Evolutionary conservation across 1,140 invertebrate species (phyloP).

Genomic region (Eubasilissa regina): DNA sequence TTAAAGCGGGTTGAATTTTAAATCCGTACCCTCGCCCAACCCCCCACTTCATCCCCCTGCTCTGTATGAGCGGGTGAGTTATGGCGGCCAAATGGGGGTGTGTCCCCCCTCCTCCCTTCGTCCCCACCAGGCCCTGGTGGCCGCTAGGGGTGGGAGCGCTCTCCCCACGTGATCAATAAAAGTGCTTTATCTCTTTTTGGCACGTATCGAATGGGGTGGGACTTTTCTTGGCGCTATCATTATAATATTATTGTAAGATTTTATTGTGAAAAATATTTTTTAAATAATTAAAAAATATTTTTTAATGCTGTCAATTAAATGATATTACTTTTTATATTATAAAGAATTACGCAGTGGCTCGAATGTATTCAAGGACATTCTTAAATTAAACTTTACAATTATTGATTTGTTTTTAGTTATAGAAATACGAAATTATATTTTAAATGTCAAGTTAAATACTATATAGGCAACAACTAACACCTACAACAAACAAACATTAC

Average conservation of each 20-base stretch:
- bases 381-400: too few species aligned
- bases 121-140: constrained; percentile 65
- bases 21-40: constrained; percentile 67
- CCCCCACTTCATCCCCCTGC: constrained; percentile 63
- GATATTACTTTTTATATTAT: too few species aligned
- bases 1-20: constrained; percentile 66
- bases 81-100: constrained; percentile 72
- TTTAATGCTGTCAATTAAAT: too few species aligned
- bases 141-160: constrained; percentile 65
- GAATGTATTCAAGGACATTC: too few species aligned
- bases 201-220: constrained; percentile 66
- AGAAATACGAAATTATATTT: too few species aligned
- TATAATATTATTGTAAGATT: constrained; percentile 29
- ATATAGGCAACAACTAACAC: too few species aligned
- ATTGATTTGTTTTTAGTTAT: too few species aligned
- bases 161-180: constrained; percentile 75
- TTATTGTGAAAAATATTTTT: background rate
- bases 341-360: too few species aligned
- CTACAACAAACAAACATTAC: too few species aligned
- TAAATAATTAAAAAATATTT: too few species aligned
- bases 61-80: constrained; percentile 70
- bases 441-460: too few species aligned
- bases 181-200: constrained; percentile 76
- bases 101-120: constrained; percentile 64
- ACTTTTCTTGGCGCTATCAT: constrained; percentile 47